A percentile compares a stretch with the other conserved stretches of the same genome.
Conservation (phyloP, 1,140 invertebrate species). For the Megathymus violae region DNA sequence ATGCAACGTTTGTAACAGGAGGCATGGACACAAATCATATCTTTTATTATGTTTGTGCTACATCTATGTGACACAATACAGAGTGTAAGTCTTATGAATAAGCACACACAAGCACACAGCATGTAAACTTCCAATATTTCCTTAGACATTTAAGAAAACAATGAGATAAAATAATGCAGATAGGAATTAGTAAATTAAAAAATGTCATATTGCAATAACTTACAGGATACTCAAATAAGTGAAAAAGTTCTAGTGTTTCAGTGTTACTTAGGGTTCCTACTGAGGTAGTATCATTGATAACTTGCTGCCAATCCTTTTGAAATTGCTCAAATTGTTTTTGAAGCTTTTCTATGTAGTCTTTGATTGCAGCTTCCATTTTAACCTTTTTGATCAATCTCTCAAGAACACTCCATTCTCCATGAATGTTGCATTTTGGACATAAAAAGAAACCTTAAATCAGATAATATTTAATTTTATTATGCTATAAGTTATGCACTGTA, state of each 20-base stretch:
- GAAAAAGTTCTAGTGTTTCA: conserved; percentile 75
- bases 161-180: too few relatives aligned
- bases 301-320: conserved; percentile 70
- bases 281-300: conserved; percentile 60
- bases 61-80: too few relatives aligned
- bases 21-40: too few relatives aligned
- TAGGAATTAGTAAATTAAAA: conserved; percentile 13
- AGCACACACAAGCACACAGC: too few relatives aligned
- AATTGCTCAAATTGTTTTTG: conserved; percentile 63
- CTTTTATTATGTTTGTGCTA: too few relatives aligned
- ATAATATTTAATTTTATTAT: too few relatives aligned
- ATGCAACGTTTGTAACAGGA: too few relatives aligned
- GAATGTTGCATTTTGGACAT: conserved; percentile 86
- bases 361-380: conserved; percentile 66
- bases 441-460: conserved; percentile 85
- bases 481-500: too few relatives aligned
- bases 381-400: conserved; percentile 79
- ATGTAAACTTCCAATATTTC: too few relatives aligned
- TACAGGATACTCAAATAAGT: conserved; percentile 85
- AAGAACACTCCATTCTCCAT: conserved; percentile 84
- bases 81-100: too few relatives aligned
- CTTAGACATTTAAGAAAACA: too few relatives aligned
- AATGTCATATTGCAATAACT: conserved; percentile 56
- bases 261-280: conserved; percentile 73
- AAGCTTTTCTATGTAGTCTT: conserved; percentile 71